Base-by-base conservation (phyloP, 2,888 invertebrate genomes). In the Teinopalpus imperialis region DNA sequence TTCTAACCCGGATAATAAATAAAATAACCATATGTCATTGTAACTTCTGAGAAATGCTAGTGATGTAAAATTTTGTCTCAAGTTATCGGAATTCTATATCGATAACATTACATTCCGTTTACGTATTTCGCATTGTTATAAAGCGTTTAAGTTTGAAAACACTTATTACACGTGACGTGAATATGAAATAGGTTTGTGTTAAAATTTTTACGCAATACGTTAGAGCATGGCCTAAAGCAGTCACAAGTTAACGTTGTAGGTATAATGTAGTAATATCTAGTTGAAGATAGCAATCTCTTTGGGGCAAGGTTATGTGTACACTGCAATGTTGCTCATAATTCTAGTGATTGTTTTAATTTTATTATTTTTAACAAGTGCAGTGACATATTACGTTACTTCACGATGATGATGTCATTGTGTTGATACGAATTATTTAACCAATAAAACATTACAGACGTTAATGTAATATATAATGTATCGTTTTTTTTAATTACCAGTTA, bases 121-220 rank as follows among this genome's bases (percentile, higher is more conserved):
- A 24, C 32, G 41, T 42, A 26, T 26, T 34, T 13, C 12, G 5
- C 13, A 16, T 26, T 9, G 36, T 37, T 13, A 16, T 10, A 14
- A 35, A 4, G 36, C 36, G 21, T 42, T 42, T 42, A 34, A 42
- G 42, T 16, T 20, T 34, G 20, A 42, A 34, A 18, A 18, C 16
- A 16, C 14, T 24, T 23, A 14, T 10, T 16, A 9, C 14, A 29
- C 18, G 42, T 30, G 34, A 23, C 12, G 9, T 21, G 43, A 35
- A 35, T 43, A 35, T 35, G 9, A 29, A 43, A 21, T 43, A 3
- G 21, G 2, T 27, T 27, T 20, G 27, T 8, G 13, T 30, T 13
- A 14, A 43, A 27, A 27, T 14, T 27, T 43, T 35, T n/a, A 27
- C 18, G 20, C 27, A 34, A 31, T 31, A 14, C 8, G 1, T 29